These are phyloP conservation scores for Myrmophylax atrothorax DNA, from an alignment of 2,113 vertebrate genomes.

Conservation along the genomic window DNA sequence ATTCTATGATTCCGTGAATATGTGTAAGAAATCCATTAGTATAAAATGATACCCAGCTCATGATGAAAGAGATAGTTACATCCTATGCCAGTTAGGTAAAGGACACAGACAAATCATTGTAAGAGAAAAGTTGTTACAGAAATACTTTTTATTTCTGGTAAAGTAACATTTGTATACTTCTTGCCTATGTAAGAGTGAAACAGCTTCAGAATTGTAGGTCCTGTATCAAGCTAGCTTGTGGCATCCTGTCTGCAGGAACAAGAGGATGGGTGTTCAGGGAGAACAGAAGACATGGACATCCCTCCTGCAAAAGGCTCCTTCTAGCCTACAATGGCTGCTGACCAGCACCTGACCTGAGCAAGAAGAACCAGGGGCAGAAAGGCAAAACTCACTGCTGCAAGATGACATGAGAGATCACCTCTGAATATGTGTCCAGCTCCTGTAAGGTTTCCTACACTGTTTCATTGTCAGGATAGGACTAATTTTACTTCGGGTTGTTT, in stretches of 20 bases:
- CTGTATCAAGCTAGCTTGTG: neutral
- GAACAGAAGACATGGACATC: neutral
- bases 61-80: neutral
- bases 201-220: neutral
- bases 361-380: neutral
- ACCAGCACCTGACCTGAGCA: neutral
- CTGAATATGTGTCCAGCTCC: neutral
- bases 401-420: neutral
- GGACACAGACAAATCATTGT: neutral
- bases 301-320: neutral
- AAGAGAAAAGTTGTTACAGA: neutral
- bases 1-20: neutral
- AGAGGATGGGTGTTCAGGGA: neutral
- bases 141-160: neutral
- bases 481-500: neutral
- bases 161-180: neutral
- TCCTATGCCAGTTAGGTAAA: neutral
- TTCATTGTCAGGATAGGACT: neutral
- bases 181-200: neutral
- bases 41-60: neutral
- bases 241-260: neutral
- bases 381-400: neutral
- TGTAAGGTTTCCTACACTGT: neutral
- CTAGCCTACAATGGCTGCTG: fast-evolving
- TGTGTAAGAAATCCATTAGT: neutral